Evolutionary conservation across 2,888 invertebrate species (phyloP).

Genomic region (Polydrusus tereticollis): DNA sequence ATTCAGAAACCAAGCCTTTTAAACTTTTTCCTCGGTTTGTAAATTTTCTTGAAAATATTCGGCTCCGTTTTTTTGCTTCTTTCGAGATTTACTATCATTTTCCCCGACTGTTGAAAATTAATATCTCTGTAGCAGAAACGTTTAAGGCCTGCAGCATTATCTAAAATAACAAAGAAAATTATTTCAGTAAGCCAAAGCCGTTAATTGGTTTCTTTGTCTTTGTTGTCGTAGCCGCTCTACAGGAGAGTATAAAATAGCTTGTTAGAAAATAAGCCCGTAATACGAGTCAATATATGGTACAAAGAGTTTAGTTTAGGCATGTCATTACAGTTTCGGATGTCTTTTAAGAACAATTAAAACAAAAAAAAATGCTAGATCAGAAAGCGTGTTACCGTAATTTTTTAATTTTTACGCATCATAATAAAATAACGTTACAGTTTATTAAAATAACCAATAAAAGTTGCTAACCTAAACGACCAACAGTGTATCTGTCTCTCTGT

Average conservation of each 20-base stretch:
- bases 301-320: neutral
- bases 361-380: too few species aligned
- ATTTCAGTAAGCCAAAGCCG: neutral
- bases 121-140: slow-evolving; percentile 14
- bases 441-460: too few species aligned
- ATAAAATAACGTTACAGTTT: too few species aligned
- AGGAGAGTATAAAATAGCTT: neutral
- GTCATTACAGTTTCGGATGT: too few species aligned
- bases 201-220: slow-evolving; percentile 9
- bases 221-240: neutral
- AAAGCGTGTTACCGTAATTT: too few species aligned
- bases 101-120: slow-evolving; percentile 4
- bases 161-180: slow-evolving; percentile 12
- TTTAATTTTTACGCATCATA: too few species aligned
- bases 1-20: neutral
- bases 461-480: too few species aligned
- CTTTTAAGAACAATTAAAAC: too few species aligned
- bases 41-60: neutral
- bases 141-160: slow-evolving; percentile 1
- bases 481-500: too few species aligned
- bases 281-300: neutral
- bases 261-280: neutral
- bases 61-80: neutral
- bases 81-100: neutral
- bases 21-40: slow-evolving; percentile 17